These are phyloP conservation scores for Ischnura elegans DNA, from an alignment of 2,888 invertebrate species.

Conservation along the genomic window DNA sequence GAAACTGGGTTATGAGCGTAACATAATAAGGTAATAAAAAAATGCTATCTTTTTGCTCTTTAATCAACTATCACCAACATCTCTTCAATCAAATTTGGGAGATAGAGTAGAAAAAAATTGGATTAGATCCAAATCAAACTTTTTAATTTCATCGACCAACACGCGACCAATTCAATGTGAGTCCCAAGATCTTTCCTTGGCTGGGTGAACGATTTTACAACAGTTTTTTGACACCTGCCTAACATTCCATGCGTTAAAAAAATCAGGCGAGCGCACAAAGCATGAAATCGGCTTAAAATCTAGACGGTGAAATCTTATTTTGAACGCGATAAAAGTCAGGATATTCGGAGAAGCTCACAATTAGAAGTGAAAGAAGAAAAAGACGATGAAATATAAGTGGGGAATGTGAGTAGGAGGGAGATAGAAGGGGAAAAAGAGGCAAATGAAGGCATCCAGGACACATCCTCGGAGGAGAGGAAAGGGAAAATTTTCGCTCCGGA, in stretches of 20 bases:
- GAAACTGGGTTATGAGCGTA: no score
- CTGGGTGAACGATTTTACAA: neutral
- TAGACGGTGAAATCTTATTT: neutral
- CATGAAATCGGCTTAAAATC: neutral
- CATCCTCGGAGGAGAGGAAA: no score
- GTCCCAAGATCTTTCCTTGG: neutral
- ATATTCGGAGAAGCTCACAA: no score
- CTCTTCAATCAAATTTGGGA: neutral
- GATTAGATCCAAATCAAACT: neutral
- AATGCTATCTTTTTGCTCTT: no score
- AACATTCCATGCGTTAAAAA: neutral
- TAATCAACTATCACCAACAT: neutral
- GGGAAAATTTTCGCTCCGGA: conserved; percentile 27
- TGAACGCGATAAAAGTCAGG: neutral
- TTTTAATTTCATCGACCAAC: neutral
- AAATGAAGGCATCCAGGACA: conserved; percentile 44
- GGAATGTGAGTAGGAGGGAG: neutral
- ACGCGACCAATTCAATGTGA: neutral
- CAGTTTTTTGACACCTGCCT: neutral
- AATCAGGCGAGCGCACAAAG: neutral
- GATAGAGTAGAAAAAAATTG: neutral
- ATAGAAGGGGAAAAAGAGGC: neutral
- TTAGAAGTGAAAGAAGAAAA: neutral
- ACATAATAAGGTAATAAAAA: no score
- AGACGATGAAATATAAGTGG: neutral